Percentiles rank a stretch among this genome's conserved stretches.
phyloP scores from a whole-genome alignment of 2,797 vertebrate genomes.

The Gobionotothen gibberifrons region DNA sequence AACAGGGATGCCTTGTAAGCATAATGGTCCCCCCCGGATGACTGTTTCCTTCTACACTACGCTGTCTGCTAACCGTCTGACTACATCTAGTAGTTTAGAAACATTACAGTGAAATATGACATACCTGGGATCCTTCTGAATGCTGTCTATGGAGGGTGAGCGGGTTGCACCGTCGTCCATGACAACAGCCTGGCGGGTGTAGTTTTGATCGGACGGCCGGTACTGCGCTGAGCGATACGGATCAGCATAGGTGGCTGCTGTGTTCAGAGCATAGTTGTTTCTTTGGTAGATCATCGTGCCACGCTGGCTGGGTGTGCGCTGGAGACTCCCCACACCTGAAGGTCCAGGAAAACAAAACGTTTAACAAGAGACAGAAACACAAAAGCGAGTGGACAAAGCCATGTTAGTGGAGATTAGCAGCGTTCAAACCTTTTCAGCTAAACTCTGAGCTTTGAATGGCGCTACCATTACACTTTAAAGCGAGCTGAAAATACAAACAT shows the following conservation, averaged over 20 bases:
- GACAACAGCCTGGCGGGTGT: slow-evolving; percentile 79
- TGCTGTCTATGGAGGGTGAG: slow-evolving; percentile 97
- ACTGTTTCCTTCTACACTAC: slow-evolving; percentile 26
- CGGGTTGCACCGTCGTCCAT: slow-evolving; percentile 90
- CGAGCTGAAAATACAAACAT: slow-evolving; percentile 74
- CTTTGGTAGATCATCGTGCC: slow-evolving; percentile 96
- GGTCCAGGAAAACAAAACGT: slow-evolving; percentile 10
- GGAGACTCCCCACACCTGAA: slow-evolving; percentile 93
- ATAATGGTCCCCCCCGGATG: slow-evolving; percentile 49
- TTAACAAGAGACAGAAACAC: slow-evolving; percentile 2
- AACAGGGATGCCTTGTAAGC: slow-evolving; percentile 65
- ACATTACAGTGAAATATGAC: slow-evolving; percentile 32
- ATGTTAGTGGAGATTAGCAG: slow-evolving; percentile 40
- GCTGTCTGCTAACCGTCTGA: slow-evolving; percentile 22
- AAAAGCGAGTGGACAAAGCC: not conserved
- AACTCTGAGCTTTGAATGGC: slow-evolving; percentile 36
- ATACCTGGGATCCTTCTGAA: slow-evolving; percentile 98
- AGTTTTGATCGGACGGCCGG: slow-evolving; percentile 87
- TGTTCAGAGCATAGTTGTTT: slow-evolving; percentile 90
- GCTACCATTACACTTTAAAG: slow-evolving; percentile 39
- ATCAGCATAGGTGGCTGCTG: slow-evolving; percentile 89
- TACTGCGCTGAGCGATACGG: slow-evolving; percentile 89
- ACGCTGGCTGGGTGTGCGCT: slow-evolving; percentile 94
- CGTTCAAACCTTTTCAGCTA: slow-evolving; percentile 42
- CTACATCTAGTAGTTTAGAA: slow-evolving; percentile 20